Conservation (phyloP, 1,140 invertebrate species). For the Meteorus sp. region DNA sequence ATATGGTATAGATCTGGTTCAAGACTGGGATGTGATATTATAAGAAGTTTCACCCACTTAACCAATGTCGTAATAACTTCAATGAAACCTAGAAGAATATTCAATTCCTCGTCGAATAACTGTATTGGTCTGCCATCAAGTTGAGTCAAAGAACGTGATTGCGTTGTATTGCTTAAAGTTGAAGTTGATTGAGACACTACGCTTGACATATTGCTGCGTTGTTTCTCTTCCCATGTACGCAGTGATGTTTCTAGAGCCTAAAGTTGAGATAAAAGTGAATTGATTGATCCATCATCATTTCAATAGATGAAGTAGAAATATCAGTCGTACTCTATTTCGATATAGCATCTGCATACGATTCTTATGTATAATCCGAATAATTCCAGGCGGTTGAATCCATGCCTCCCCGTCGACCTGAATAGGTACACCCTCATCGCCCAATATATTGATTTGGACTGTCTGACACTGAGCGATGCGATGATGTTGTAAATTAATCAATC, state of each 20-base stretch:
- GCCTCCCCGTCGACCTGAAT: constrained; percentile 96
- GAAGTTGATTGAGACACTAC: constrained; percentile 48
- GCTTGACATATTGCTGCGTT: constrained; percentile 64
- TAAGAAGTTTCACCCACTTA: constrained; percentile 78
- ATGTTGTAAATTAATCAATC: constrained; percentile 92
- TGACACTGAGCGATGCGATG: constrained; percentile 96
- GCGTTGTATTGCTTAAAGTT: constrained; percentile 44
- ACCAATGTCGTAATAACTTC: constrained; percentile 79
- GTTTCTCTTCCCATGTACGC: constrained; percentile 93
- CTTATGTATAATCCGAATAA: constrained; percentile 94
- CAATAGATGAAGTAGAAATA: constrained; percentile 8
- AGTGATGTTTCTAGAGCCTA: constrained; percentile 85
- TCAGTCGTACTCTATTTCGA: constrained; percentile 72
- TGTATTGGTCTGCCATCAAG: constrained; percentile 39
- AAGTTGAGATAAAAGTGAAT: too few species aligned
- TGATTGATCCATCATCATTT: constrained; percentile 14
- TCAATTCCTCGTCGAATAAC: constrained; percentile 71
- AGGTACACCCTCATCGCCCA: constrained; percentile 86
- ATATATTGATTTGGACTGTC: constrained; percentile 92
- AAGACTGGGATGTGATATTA: constrained; percentile 66
- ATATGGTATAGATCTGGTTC: constrained; percentile 73
- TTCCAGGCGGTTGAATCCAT: constrained; percentile 96
- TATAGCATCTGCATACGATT: constrained; percentile 96
- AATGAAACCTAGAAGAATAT: constrained; percentile 76
- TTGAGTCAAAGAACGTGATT: constrained; percentile 39